Conservation (phyloP, 2,888 invertebrate species). For the Schrankia costaestrigalis region DNA sequence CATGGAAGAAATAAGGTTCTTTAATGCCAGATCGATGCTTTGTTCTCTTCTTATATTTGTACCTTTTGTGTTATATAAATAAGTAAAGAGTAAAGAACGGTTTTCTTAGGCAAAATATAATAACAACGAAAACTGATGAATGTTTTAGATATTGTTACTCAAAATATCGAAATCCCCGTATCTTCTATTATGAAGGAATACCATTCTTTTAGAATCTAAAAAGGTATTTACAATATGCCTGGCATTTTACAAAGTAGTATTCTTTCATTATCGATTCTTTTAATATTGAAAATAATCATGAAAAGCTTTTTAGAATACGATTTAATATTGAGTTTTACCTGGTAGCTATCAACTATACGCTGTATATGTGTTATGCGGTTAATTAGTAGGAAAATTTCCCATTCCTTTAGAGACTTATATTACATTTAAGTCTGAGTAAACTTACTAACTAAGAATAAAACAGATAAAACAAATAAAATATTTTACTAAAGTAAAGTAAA, state of each 20-base stretch:
- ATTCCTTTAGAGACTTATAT: too few relatives aligned
- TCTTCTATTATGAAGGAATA: conserved; percentile 10
- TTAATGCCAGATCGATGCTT: conserved; percentile 46
- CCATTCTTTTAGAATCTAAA: conserved; percentile 11
- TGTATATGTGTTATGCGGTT: too few relatives aligned
- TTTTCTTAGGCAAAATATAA: conserved; percentile 29
- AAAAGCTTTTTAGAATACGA: background rate
- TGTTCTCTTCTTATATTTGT: conserved; percentile 41
- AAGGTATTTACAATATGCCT: conserved; percentile 4
- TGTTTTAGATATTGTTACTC: conserved; percentile 18
- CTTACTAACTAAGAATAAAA: too few relatives aligned
- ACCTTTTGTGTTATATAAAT: conserved; percentile 50
- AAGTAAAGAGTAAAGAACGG: conserved; percentile 26
- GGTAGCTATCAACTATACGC: too few relatives aligned
- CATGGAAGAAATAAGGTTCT: conserved; percentile 46
- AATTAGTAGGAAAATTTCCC: background rate
- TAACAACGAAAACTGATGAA: conserved; percentile 33
- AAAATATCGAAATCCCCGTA: conserved; percentile 19
- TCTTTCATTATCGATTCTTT: background rate
- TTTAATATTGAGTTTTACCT: too few relatives aligned
- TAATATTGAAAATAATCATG: background rate
- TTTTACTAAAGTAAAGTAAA: conserved; percentile 35
- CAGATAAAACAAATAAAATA: conserved; percentile 29
- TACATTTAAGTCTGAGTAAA: too few relatives aligned
- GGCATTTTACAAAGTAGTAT: conserved; percentile 1